These are phyloP conservation scores for Aradus depressus DNA, from an alignment of 2,888 invertebrate genomes.

Conservation along the genomic window DNA sequence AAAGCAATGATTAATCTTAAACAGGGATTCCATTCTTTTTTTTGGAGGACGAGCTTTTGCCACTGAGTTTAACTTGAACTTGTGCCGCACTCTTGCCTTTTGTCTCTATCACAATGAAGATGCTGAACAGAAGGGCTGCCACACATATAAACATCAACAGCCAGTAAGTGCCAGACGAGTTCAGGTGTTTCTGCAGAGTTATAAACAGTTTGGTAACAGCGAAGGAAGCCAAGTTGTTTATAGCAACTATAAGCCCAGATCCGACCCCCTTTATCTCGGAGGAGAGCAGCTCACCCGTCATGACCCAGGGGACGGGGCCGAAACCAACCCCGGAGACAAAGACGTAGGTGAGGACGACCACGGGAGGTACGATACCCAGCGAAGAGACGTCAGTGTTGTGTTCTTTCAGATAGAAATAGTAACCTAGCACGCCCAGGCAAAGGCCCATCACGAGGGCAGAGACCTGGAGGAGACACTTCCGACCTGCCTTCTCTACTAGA, in stretches of 20 bases:
- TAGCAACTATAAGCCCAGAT: conserved; percentile 59
- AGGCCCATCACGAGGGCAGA: conserved; percentile 62
- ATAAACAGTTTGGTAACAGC: conserved; percentile 53
- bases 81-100: conserved; percentile 46
- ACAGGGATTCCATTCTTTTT: too few relatives aligned
- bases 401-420: conserved; percentile 54
- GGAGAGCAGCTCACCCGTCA: conserved; percentile 66
- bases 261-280: conserved; percentile 60
- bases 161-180: conserved; percentile 52
- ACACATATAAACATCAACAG: conserved; percentile 51
- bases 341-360: conserved; percentile 53
- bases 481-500: conserved; percentile 67
- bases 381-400: conserved; percentile 41
- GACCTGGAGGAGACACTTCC: conserved; percentile 63
- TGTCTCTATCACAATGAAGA: conserved; percentile 57
- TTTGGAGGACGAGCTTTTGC: too few relatives aligned
- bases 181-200: conserved; percentile 44
- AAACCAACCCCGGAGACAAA: conserved; percentile 57
- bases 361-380: conserved; percentile 58
- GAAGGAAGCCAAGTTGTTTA: conserved; percentile 67
- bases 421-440: conserved; percentile 55
- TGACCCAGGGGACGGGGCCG: conserved; percentile 72
- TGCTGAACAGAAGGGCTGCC: conserved; percentile 50
- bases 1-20: too few relatives aligned
- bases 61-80: conserved; percentile 45